Percentiles rank a stretch among this genome's conserved stretches.
These are phyloP conservation scores for Bos javanicus DNA, from an alignment of 2,113 vertebrate species.

Conservation along the genomic window DNA sequence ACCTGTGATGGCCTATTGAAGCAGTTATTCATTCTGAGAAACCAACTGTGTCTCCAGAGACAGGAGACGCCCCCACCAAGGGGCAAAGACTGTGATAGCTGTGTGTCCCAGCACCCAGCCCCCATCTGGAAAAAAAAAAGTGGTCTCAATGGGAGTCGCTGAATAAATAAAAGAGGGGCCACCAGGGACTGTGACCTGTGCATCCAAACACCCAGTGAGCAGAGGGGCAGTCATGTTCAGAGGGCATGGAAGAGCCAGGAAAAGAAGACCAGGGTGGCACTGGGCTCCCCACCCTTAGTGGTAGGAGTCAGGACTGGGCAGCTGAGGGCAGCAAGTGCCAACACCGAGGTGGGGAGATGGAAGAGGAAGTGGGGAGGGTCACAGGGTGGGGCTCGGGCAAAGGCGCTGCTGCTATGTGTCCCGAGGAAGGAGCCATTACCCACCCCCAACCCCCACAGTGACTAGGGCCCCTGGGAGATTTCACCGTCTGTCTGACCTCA, in stretches of 20 bases:
- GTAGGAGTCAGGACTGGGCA: not conserved
- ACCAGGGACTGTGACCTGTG: not conserved
- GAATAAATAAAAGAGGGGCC: not conserved
- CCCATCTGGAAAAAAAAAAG: not conserved
- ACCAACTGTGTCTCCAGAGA: not conserved
- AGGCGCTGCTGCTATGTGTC: rapidly evolving
- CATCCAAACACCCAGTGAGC: not conserved
- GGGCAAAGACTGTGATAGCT: not conserved
- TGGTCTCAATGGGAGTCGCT: rapidly evolving
- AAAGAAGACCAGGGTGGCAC: not conserved
- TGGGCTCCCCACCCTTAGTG: not conserved
- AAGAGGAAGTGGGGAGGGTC: not conserved
- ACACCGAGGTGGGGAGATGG: not conserved
- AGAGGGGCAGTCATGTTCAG: rapidly evolving
- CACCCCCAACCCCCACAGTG: not conserved
- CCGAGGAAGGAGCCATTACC: rapidly evolving
- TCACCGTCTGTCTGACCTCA: not conserved
- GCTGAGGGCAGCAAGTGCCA: not conserved
- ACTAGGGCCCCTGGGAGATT: not conserved
- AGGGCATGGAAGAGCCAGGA: not conserved
- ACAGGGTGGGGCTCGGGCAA: not conserved
- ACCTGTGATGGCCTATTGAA: not conserved
- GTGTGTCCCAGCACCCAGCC: not conserved
- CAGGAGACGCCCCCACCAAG: too few species aligned
- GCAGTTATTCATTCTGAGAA: not conserved